Conservation (phyloP, 2,888 invertebrate species). For the Latrodectus hesperus region DNA sequence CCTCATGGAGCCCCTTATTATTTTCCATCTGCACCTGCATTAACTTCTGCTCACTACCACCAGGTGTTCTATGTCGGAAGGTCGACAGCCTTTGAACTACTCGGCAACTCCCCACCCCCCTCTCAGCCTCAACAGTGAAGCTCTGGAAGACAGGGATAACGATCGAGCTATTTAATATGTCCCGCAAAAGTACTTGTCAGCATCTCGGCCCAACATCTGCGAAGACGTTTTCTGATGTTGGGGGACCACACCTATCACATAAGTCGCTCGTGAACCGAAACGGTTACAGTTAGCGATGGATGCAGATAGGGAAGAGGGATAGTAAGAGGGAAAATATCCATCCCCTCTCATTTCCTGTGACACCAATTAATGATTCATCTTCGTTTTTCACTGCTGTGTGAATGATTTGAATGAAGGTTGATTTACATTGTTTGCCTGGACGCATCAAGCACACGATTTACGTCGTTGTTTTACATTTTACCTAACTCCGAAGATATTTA, state of each 20-base stretch:
- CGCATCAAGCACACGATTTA: too few species aligned
- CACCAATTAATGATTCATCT: background rate
- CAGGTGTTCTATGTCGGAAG: constrained; percentile 34
- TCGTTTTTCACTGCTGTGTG: background rate
- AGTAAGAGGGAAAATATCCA: background rate
- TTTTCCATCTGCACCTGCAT: constrained; percentile 58
- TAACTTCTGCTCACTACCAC: constrained; percentile 12
- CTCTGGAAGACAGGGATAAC: background rate
- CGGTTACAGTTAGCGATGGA: too few species aligned
- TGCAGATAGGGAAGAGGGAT: too few species aligned
- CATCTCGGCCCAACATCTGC: background rate
- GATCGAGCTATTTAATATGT: constrained; percentile 1
- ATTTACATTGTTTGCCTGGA: too few species aligned
- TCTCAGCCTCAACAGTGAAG: background rate
- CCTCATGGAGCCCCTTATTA: constrained; percentile 38
- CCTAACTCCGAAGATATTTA: too few species aligned
- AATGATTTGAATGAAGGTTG: too few species aligned
- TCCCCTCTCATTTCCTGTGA: background rate
- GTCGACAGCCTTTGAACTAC: constrained; percentile 50
- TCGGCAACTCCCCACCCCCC: background rate
- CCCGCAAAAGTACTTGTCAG: background rate
- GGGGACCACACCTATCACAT: background rate
- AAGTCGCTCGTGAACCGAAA: too few species aligned
- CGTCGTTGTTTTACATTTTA: too few species aligned
- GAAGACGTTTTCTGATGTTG: background rate